Evolutionary conservation across 1,140 invertebrate species (phyloP), one percentile per base, ranked within the genome.

Genomic region (Drosophila ercepeae): DNA sequence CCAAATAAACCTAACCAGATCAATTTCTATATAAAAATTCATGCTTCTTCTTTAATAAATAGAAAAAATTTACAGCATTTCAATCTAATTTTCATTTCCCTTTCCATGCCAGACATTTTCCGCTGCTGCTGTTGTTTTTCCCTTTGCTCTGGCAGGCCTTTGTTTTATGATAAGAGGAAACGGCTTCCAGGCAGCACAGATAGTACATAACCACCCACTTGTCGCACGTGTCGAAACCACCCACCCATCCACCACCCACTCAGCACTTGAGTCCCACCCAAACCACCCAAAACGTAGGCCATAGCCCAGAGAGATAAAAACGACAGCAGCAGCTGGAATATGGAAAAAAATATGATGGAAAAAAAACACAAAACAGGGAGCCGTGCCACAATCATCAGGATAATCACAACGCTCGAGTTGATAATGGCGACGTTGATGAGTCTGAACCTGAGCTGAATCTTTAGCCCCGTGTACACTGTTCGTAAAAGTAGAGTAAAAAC

Each of bases 341-440:
- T 16, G 36, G 3, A 19, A 9, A 19, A 18, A 4, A 36, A 36
- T 2, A 36, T n/a, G n/a, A 9, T 13, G n/a, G 9, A 13, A n/a
- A 36, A 36, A 36, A 36, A 36, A 32, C 6, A 32, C 7, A 32
- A 18, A 2, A 42, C 14, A 6, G 16, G 39, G 16, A 32, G 39
- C 61, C 52, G 64, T 65, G 60, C 39, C 64, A 67, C 78, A 81
- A 81, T 82, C 74, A 73, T 82, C 61, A 82, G 77, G 64, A 82
- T 82, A 82, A 82, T 82, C 78, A 83, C 73, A 82, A 55, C 57
- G 73, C 78, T 82, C 74, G 73, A 83, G 78, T 82, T 82, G 73
- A 82, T 81, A 81, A 81, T 81, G 58, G 68, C 78, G 73, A 81
- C 78, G 78, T 77, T 81, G 78, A 82, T 82, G 78, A 73, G 72